Percentiles rank a stretch among this genome's conserved stretches.
Evolutionary conservation across 2,113 vertebrate genomes (phyloP).

Genomic region (Polyodon spathula): DNA sequence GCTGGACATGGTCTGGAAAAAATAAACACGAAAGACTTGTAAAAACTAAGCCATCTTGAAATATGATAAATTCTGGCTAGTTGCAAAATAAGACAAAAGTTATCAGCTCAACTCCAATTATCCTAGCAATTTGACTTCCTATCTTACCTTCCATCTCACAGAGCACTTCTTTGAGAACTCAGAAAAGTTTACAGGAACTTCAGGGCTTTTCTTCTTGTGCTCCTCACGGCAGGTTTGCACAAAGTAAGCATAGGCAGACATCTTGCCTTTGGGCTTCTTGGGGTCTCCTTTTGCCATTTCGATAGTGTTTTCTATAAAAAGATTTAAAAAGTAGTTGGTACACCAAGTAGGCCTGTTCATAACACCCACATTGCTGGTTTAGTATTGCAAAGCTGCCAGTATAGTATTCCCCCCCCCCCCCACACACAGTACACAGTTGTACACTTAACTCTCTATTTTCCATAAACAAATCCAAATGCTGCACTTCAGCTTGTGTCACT

Average conservation of each 20-base stretch:
- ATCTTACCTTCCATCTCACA: constrained; percentile 63
- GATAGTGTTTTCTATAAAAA: constrained; percentile 22
- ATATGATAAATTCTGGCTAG: not conserved
- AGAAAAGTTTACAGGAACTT: constrained; percentile 75
- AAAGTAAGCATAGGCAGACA: constrained; percentile 82
- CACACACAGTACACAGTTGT: too few species aligned
- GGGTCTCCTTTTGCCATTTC: constrained; percentile 82
- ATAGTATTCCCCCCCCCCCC: too few species aligned
- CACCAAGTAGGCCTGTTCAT: too few species aligned
- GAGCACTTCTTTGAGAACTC: constrained; percentile 83
- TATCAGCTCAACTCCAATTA: not conserved
- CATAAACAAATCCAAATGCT: too few species aligned
- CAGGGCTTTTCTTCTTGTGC: constrained; percentile 78
- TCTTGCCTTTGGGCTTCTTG: constrained; percentile 82
- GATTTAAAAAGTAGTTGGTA: not conserved
- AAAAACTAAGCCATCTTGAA: not conserved
- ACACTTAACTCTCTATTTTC: too few species aligned
- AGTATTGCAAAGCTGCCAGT: too few species aligned
- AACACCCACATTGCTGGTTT: too few species aligned
- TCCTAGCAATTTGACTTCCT: too few species aligned
- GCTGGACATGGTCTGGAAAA: constrained; percentile 67
- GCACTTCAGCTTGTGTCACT: too few species aligned
- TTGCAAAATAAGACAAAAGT: not conserved
- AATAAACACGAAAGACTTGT: not conserved
- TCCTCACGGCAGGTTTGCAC: constrained; percentile 80